Conservation (phyloP, 1,140 invertebrate species). For the Camponotus floridanus region DNA sequence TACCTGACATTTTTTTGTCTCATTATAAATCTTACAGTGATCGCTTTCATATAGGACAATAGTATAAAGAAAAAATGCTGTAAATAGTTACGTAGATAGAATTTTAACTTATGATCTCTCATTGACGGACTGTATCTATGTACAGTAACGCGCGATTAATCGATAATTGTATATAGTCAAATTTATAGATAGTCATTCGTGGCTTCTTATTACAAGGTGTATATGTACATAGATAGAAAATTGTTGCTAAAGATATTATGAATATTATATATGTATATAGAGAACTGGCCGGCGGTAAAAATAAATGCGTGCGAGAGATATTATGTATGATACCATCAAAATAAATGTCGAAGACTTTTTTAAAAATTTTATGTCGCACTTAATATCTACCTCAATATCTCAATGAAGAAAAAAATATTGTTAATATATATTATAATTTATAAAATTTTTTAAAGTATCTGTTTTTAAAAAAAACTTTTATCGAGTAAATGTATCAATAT, state of each 20-base stretch:
- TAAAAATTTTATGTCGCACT: slow-evolving; percentile 61
- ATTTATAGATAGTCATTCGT: slow-evolving; percentile 20
- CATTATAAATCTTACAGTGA: not conserved
- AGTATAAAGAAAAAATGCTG: slow-evolving; percentile 29
- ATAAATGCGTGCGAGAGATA: slow-evolving; percentile 31
- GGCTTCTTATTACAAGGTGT: slow-evolving; percentile 38
- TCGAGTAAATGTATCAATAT: not conserved
- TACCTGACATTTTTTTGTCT: not conserved
- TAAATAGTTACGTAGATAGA: slow-evolving; percentile 30
- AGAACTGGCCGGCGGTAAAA: not conserved
- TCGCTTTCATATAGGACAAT: not conserved
- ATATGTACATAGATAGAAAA: slow-evolving; percentile 56
- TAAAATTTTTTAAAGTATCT: not conserved
- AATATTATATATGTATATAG: slow-evolving; percentile 64
- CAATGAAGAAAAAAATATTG: not conserved
- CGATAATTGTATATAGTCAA: slow-evolving; percentile 36
- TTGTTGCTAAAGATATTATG: slow-evolving; percentile 55
- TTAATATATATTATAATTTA: not conserved
- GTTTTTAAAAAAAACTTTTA: not conserved
- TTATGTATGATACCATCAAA: slow-evolving; percentile 72
- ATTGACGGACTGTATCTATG: slow-evolving; percentile 5
- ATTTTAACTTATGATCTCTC: slow-evolving; percentile 51
- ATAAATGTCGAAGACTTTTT: slow-evolving; percentile 82
- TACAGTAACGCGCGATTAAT: slow-evolving; percentile 19
- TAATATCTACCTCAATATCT: slow-evolving; percentile 25